Conservation (phyloP, 2,113 vertebrate species). For the Orcinus orca region DNA sequence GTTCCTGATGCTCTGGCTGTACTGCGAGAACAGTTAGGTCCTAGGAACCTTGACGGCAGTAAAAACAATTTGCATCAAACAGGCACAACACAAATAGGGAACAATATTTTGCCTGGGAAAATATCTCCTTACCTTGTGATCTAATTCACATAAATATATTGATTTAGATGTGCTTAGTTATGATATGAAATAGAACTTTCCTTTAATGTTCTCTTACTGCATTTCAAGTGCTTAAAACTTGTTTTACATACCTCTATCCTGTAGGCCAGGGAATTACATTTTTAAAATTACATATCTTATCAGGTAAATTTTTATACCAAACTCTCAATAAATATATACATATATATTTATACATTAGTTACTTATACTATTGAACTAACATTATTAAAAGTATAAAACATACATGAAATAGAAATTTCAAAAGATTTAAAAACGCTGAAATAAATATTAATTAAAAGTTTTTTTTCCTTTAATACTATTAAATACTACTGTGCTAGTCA, state of each 20-base stretch:
- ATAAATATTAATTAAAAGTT: not conserved
- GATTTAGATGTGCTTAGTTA: not conserved
- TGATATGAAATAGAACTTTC: not conserved
- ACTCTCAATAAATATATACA: not conserved
- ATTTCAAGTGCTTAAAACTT: not conserved
- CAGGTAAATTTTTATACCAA: not conserved
- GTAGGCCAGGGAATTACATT: not conserved
- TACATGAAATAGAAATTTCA: not conserved
- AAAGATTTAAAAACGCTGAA: not conserved
- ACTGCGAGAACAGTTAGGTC: not conserved
- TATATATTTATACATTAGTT: not conserved
- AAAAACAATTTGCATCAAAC: not conserved
- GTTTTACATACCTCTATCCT: not conserved
- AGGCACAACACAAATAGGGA: not conserved
- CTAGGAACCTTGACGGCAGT: not conserved
- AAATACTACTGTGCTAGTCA: not conserved
- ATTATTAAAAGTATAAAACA: not conserved
- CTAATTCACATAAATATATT: not conserved
- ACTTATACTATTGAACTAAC: not conserved
- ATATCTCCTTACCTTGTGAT: not conserved
- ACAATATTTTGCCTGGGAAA: conserved; percentile 6
- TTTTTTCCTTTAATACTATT: not conserved
- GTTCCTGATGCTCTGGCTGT: not conserved
- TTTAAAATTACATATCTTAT: not conserved
- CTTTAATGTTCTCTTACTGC: not conserved